phyloP scores from a whole-genome alignment of 2,888 invertebrate genomes.

The Chloroclysta siterata region DNA sequence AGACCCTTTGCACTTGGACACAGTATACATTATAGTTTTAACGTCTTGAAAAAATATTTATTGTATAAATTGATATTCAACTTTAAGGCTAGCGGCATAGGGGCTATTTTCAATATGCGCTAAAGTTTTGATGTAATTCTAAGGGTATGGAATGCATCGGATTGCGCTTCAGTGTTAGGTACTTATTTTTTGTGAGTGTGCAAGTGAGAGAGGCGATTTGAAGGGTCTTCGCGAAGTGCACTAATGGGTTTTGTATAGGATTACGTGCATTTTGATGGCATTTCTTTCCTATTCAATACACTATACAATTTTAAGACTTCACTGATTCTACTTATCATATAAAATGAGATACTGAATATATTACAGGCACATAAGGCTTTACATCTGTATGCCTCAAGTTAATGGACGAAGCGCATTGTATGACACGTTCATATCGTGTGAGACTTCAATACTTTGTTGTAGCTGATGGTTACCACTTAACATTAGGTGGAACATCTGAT shows the following conservation, averaged over 20 bases:
- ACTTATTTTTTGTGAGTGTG: constrained; percentile 79
- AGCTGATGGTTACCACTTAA: no score
- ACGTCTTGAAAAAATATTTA: constrained; percentile 22
- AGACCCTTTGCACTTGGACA: constrained; percentile 46
- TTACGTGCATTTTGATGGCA: constrained; percentile 63
- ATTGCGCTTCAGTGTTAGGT: constrained; percentile 78
- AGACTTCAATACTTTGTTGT: no score
- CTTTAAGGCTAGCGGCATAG: constrained; percentile 52
- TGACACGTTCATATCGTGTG: no score
- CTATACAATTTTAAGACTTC: not conserved
- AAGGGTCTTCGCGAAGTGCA: constrained; percentile 75
- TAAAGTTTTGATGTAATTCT: constrained; percentile 54
- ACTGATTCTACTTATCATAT: no score
- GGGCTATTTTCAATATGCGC: constrained; percentile 46
- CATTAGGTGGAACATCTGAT: no score
- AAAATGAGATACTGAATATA: no score
- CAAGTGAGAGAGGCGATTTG: constrained; percentile 61
- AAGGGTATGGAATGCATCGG: constrained; percentile 77
- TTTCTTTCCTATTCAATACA: constrained; percentile 53
- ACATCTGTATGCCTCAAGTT: no score
- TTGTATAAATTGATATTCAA: constrained; percentile 42
- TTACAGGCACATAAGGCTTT: no score
- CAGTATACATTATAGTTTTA: constrained; percentile 50
- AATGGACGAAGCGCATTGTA: no score
- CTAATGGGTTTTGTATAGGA: constrained; percentile 79